Conservation (phyloP, 2,888 invertebrate species). For the Slavum lentiscoides region DNA sequence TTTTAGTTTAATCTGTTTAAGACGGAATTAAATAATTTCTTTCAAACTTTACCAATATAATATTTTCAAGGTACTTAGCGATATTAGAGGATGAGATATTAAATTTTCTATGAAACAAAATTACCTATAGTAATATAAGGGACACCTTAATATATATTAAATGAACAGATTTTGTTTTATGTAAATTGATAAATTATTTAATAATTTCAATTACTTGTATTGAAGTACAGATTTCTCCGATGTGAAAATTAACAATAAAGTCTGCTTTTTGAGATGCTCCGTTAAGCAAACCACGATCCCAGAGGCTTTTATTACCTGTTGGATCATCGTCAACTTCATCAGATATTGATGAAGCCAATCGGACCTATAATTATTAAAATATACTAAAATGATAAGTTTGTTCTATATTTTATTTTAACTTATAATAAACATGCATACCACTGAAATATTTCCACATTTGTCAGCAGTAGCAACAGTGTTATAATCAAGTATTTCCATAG, state of each 20-base stretch:
- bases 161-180: background rate
- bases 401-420: too few species aligned
- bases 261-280: conserved; percentile 98
- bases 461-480: conserved; percentile 95
- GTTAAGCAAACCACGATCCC: conserved; percentile 89
- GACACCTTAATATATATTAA: background rate
- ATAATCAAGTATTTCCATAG: conserved; percentile 89
- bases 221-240: conserved; percentile 95
- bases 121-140: too few species aligned
- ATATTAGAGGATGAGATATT: too few species aligned
- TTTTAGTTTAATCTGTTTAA: background rate
- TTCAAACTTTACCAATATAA: too few species aligned
- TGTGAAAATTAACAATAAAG: conserved; percentile 87
- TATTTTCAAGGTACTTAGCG: too few species aligned
- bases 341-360: conserved; percentile 85
- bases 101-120: too few species aligned
- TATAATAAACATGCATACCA: conserved; percentile 66
- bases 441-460: conserved; percentile 95
- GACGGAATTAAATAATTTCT: too few species aligned
- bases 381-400: background rate
- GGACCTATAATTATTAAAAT: conserved; percentile 61
- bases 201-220: conserved; percentile 66
- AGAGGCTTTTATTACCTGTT: conserved; percentile 95
- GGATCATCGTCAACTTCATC: conserved; percentile 99
- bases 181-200: background rate